A percentile compares a stretch with the other conserved stretches of the same genome.
phyloP scores from a whole-genome alignment of 2,113 vertebrate genomes.

The Antigone vipio region DNA sequence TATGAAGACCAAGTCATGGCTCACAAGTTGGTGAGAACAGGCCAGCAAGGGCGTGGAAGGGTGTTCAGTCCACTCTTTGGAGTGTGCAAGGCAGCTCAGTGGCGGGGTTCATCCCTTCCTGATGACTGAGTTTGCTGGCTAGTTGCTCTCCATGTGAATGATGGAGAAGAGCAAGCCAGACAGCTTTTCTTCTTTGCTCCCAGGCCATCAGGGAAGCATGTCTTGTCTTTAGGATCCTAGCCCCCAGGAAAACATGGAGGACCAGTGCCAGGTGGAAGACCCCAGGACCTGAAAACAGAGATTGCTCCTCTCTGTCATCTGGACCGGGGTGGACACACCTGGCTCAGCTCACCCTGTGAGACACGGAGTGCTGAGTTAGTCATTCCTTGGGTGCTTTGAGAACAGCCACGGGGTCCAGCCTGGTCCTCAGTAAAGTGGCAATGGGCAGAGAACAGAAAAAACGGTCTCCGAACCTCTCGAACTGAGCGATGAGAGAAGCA shows the following conservation, averaged over 20 bases:
- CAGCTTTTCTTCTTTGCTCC: neutral
- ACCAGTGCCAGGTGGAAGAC: neutral
- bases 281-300: neutral
- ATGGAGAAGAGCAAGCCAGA: neutral
- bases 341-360: neutral
- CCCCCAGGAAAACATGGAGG: neutral
- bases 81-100: neutral
- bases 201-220: neutral
- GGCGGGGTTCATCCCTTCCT: neutral
- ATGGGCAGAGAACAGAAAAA: neutral
- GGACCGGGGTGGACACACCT: rapidly evolving
- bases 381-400: neutral
- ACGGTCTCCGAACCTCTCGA: neutral
- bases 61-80: neutral
- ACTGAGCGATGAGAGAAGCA: neutral
- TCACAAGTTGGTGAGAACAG: neutral
- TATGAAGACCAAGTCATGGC: neutral
- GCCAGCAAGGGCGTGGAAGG: neutral
- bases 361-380: rapidly evolving
- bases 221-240: neutral
- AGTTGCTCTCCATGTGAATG: neutral
- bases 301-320: neutral
- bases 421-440: neutral
- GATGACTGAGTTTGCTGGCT: neutral
- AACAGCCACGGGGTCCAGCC: neutral